Conservation (phyloP, 2,797 vertebrate species). For the Linurgus olivaceus region DNA sequence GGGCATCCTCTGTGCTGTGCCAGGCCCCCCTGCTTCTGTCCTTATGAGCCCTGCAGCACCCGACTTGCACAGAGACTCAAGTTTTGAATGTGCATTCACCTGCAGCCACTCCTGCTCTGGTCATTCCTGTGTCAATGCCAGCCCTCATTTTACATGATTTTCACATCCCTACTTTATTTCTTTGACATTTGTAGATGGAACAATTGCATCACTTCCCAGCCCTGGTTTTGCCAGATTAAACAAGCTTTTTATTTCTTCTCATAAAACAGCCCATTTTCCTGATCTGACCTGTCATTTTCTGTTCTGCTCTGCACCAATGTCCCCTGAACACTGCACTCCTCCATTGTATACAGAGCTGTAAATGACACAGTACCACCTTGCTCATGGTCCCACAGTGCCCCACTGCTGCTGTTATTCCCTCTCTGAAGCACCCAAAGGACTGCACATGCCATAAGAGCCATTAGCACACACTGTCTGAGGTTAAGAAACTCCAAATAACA, state of each 20-base stretch:
- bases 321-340: background rate
- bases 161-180: background rate
- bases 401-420: background rate
- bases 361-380: background rate
- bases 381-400: background rate
- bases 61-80: rapidly evolving
- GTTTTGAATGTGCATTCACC: rapidly evolving
- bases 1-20: background rate
- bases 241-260: background rate
- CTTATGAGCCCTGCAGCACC: background rate
- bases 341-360: rapidly evolving
- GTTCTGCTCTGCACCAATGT: background rate
- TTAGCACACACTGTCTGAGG: background rate
- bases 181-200: background rate
- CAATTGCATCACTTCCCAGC: background rate
- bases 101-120: background rate
- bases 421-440: background rate
- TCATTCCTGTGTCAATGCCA: rapidly evolving
- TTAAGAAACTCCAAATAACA: background rate
- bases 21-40: rapidly evolving
- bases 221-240: background rate
- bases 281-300: background rate
- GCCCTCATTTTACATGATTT: rapidly evolving
- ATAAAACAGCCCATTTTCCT: background rate
- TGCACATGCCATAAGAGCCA: background rate